These are phyloP conservation scores for Danaus plexippus DNA, from an alignment of 1,140 invertebrate genomes.

Conservation along the genomic window DNA sequence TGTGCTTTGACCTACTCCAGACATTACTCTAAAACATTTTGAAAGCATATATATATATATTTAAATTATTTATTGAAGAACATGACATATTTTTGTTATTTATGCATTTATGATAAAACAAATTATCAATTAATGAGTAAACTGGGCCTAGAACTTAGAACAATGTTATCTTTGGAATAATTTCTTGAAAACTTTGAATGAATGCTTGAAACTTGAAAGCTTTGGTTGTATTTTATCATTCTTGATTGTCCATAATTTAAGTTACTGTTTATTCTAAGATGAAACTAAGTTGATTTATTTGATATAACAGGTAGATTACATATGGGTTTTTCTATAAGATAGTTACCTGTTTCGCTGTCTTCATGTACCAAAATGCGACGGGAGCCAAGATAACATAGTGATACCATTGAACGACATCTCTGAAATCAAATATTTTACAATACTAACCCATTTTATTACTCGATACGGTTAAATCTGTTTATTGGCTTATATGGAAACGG, in stretches of 20 bases:
- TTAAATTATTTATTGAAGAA: no score
- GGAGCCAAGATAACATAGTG: constrained; percentile 80
- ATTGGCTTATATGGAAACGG: constrained; percentile 5
- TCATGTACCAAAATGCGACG: constrained; percentile 79
- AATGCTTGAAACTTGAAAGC: neutral
- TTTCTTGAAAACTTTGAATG: neutral
- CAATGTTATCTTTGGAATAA: neutral
- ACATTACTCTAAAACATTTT: no score
- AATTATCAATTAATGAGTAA: no score
- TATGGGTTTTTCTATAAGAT: constrained; percentile 8
- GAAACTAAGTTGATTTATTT: neutral
- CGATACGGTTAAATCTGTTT: neutral
- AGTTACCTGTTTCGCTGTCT: constrained; percentile 80
- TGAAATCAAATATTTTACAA: constrained; percentile 66
- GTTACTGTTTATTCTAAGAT: neutral
- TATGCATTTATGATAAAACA: no score
- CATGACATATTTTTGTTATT: no score
- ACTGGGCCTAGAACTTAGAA: no score
- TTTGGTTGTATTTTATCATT: neutral
- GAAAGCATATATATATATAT: no score
- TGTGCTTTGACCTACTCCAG: no score
- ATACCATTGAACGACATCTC: constrained; percentile 80
- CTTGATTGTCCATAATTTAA: neutral
- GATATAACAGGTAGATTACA: neutral
- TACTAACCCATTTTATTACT: neutral